Conservation (phyloP, 92 coral and sea anemone genomes). For the Porites evermanni region DNA sequence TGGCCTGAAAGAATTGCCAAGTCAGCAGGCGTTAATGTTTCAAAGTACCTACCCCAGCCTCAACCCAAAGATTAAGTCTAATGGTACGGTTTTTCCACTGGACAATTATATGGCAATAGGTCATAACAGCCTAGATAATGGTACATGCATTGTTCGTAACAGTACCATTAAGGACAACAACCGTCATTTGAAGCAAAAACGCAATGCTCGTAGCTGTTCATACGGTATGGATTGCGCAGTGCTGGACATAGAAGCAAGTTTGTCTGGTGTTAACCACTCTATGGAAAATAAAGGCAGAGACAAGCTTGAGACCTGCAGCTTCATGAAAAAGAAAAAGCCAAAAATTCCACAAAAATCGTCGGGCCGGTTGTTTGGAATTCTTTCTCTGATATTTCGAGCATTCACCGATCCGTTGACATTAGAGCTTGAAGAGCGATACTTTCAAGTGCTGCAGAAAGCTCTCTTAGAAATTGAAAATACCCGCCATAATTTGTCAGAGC, state of each 20-base stretch:
- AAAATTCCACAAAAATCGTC: not conserved
- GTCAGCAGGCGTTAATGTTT: not conserved
- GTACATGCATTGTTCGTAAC: not conserved
- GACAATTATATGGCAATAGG: not conserved
- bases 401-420: slow-evolving; percentile 5
- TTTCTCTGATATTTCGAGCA: slow-evolving; percentile 30
- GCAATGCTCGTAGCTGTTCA: not conserved
- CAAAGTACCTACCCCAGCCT: not conserved
- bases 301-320: not conserved
- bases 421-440: slow-evolving; percentile 28
- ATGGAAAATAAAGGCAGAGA: not conserved
- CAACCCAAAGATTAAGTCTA: not conserved
- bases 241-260: not conserved
- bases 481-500: not conserved
- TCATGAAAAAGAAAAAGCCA: not conserved
- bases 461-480: slow-evolving; percentile 6
- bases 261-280: not conserved
- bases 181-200: not conserved
- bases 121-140: too few species aligned
- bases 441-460: slow-evolving; percentile 2
- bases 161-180: not conserved
- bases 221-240: not conserved
- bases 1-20: not conserved
- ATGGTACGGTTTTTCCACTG: not conserved
- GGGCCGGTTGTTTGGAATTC: slow-evolving; percentile 14